Base-by-base conservation (phyloP, 2,113 vertebrate species). In the Carassius gibelio region DNA sequence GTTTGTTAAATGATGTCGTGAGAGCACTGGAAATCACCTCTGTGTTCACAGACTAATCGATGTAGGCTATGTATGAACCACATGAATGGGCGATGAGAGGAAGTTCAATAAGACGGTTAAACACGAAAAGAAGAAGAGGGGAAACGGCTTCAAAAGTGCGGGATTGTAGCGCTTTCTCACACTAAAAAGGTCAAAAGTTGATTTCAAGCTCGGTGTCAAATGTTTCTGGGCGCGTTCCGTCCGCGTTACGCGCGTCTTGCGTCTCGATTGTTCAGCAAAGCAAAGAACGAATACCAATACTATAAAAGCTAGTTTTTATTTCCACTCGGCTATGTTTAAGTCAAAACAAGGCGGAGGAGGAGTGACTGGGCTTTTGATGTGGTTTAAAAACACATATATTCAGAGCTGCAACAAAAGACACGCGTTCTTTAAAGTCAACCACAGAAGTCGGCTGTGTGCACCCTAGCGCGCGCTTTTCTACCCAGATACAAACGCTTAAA, bases 31-130 rank as follows among this genome's bases (percentile, higher is more conserved):
- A 91, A 91, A 91, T 85, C 52, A 88, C 76, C 72, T 34, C 80
- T 17, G 19, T 84, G 74, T 71, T 87, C 52, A 80, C 26, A 66
- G 21, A 76, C 83, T 84, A 19, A 1, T 45, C 38, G 38, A 15
- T 68, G 80, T 82, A 42, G 71, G 74, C 42, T 17, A 7, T 42
- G 8, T 7, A 42, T 68, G 84, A 86, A 89, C 91, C 91, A 91
- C 92, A 94, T 94, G 93, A 94, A 94, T 93, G 93, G 80, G 90
- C 75, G 84, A 55, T 7, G 2, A 68, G 61, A 84, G 86, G 92
- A 93, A 93, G 88, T 90, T 90, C 92, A 89, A 77, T 62, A 15
- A 89, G 4, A 66, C 57, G 11, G 71, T 48, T 81, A 87, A 87
- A 91, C 90, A 89, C 21, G 17, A 55, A 23, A 62, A 64, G 8